Conservation (phyloP, 1,140 invertebrate genomes). For the Neodiprion fabricii region DNA sequence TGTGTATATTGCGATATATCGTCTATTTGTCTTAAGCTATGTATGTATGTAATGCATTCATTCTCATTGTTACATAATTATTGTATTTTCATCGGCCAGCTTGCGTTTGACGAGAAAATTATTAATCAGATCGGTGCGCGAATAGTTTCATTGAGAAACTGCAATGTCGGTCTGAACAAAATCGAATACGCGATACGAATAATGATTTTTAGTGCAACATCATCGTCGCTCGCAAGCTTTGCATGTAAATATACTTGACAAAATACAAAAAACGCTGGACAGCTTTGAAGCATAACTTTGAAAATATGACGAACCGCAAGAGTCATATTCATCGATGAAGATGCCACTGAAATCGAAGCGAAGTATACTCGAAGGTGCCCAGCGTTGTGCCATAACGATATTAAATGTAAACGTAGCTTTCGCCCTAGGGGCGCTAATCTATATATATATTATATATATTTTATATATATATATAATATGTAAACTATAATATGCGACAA, state of each 20-base stretch:
- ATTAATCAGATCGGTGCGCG: background rate
- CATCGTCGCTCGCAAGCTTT: background rate
- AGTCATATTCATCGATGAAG: too few species aligned
- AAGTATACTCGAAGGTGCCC: background rate
- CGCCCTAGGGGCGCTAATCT: conserved; percentile 2
- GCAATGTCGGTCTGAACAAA: background rate
- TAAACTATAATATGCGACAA: background rate
- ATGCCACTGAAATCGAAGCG: too few species aligned
- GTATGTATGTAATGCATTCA: background rate
- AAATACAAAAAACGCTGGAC: conserved; percentile 2
- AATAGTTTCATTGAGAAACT: background rate
- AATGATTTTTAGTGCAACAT: background rate
- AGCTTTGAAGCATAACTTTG: background rate
- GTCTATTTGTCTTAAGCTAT: background rate
- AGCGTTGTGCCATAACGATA: background rate
- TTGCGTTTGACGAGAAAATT: background rate
- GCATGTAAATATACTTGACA: background rate
- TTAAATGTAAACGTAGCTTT: background rate
- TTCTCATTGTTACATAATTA: background rate
- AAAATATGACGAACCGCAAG: background rate
- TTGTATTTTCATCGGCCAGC: background rate
- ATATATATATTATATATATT: background rate
- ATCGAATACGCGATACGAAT: background rate
- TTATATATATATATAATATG: too few species aligned
- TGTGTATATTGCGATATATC: background rate